phyloP scores from a whole-genome alignment of 1,140 invertebrate genomes.

The Drosophila subpulchrella region DNA sequence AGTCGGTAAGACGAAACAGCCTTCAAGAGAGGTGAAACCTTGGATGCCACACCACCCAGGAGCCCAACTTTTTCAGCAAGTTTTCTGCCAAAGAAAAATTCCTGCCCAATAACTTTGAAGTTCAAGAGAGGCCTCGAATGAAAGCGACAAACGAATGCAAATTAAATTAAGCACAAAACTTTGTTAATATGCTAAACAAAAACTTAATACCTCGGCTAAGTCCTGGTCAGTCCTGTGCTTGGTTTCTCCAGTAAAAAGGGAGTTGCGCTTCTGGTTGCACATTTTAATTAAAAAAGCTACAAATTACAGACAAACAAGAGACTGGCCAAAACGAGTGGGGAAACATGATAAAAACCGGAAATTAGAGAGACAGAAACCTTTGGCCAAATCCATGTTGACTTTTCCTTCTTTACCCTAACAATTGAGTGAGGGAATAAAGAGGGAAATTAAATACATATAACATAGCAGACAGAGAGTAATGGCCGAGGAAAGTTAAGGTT shows the following conservation, averaged over 20 bases:
- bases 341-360: slow-evolving; percentile 11
- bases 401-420: neutral
- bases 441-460: neutral
- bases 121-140: slow-evolving; percentile 9
- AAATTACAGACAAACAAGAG: slow-evolving; percentile 42
- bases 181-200: slow-evolving; percentile 72
- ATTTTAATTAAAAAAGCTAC: slow-evolving; percentile 70
- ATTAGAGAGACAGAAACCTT: slow-evolving; percentile 12
- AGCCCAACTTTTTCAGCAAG: slow-evolving; percentile 3
- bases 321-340: neutral
- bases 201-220: slow-evolving; percentile 39
- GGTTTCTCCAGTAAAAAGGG: neutral
- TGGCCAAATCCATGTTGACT: slow-evolving; percentile 8
- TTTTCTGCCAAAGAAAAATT: slow-evolving; percentile 52
- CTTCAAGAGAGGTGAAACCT: slow-evolving; percentile 10
- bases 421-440: neutral
- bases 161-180: slow-evolving; percentile 79
- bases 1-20: slow-evolving; percentile 14
- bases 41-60: slow-evolving; percentile 9
- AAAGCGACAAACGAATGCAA: slow-evolving; percentile 51
- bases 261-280: slow-evolving; percentile 32
- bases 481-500: neutral
- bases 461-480: neutral
- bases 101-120: slow-evolving; percentile 42
- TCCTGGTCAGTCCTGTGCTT: neutral